Conservation (phyloP, 2,113 vertebrate genomes). For the Lophura nycthemera region DNA sequence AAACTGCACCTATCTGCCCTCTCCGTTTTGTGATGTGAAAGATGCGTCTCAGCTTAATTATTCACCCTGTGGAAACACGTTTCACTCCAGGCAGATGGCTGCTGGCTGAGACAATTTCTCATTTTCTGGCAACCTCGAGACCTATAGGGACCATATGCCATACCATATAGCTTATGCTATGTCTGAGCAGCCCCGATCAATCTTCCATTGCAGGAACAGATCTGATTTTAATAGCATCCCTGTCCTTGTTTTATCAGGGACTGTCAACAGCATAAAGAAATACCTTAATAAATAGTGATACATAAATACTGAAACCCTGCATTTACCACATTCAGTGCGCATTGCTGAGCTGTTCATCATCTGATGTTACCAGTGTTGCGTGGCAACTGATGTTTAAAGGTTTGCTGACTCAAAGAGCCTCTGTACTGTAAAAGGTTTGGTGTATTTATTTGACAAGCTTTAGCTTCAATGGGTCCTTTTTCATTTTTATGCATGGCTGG, state of each 20-base stretch:
- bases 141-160: background rate
- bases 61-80: background rate
- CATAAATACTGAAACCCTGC: background rate
- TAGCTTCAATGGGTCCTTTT: background rate
- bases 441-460: background rate
- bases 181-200: background rate
- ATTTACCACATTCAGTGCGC: background rate
- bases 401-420: conserved; percentile 32
- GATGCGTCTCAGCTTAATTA: background rate
- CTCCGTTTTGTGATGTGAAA: background rate
- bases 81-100: background rate
- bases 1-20: background rate
- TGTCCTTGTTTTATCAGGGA: conserved; percentile 6
- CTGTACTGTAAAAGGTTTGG: background rate
- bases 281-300: conserved; percentile 33
- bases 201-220: background rate
- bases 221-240: background rate
- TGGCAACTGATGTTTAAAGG: conserved; percentile 33
- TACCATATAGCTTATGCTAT: background rate
- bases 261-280: conserved; percentile 14
- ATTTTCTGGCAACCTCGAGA: background rate
- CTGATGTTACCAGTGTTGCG: conserved; percentile 8
- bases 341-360: conserved; percentile 42
- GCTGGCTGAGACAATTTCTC: background rate
- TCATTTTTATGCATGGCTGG: background rate